Evolutionary conservation across 2,797 vertebrate species (phyloP).

Genomic region (Vespertilio murinus): DNA sequence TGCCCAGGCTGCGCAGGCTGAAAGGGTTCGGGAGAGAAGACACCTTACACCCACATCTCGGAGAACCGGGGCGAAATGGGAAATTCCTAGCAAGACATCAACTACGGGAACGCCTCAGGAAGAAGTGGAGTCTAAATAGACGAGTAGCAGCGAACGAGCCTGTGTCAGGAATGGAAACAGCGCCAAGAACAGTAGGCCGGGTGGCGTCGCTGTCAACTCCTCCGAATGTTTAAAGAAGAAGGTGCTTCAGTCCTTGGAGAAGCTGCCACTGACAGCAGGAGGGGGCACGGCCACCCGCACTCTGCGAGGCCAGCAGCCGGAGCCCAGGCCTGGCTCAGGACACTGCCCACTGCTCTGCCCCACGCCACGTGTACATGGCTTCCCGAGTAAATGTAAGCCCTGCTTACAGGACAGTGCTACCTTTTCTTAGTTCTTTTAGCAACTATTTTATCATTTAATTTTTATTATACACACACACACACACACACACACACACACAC

Average conservation of each 20-base stretch:
- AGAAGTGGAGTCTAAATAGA: not conserved
- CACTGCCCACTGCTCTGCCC: not conserved
- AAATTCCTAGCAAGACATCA: not conserved
- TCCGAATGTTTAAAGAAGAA: not conserved
- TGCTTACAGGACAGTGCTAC: not conserved
- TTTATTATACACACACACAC: too few relatives aligned
- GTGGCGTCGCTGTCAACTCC: not conserved
- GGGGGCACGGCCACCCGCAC: too few relatives aligned
- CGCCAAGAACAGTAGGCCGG: not conserved
- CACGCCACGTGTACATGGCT: not conserved
- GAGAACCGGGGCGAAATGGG: not conserved
- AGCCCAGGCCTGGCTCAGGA: not conserved
- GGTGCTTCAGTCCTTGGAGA: not conserved
- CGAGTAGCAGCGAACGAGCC: not conserved
- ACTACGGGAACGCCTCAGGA: not conserved
- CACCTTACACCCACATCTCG: not conserved
- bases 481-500: too few relatives aligned
- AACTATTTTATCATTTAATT: not conserved
- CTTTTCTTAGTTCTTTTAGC: not conserved
- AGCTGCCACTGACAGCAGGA: not conserved
- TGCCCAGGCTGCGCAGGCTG: not conserved
- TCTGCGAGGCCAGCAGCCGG: not conserved
- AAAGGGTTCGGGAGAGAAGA: not conserved
- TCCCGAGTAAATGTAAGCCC: not conserved
- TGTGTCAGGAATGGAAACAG: not conserved